These are phyloP conservation scores for Galeopsomyia nigrocyanea DNA, from an alignment of 2,888 invertebrate genomes.

Conservation along the genomic window DNA sequence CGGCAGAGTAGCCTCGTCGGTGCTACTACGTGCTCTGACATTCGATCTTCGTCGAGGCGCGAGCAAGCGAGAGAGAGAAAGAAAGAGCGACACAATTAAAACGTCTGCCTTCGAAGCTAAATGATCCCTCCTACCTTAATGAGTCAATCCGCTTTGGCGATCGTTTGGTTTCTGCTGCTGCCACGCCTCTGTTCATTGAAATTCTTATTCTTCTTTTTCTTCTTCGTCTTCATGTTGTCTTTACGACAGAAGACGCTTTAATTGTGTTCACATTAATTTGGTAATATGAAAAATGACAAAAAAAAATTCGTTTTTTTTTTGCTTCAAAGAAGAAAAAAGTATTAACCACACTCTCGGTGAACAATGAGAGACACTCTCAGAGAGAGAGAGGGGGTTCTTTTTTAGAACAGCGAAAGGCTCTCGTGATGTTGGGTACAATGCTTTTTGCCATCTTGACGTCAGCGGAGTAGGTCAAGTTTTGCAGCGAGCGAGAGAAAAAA, in stretches of 20 bases:
- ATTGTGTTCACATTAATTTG: too few species aligned
- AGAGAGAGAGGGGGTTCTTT: slow-evolving; percentile 12
- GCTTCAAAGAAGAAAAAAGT: too few species aligned
- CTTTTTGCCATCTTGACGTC: slow-evolving; percentile 19
- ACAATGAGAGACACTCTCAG: neutral
- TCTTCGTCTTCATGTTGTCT: too few species aligned
- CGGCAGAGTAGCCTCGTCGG: neutral
- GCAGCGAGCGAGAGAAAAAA: slow-evolving; percentile 1
- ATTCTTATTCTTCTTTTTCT: too few species aligned
- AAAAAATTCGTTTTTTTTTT: too few species aligned
- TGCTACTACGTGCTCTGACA: neutral
- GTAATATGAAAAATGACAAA: too few species aligned
- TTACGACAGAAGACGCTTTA: too few species aligned
- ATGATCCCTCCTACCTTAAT: slow-evolving; percentile 22
- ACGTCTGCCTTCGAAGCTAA: slow-evolving; percentile 16
- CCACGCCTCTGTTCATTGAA: too few species aligned
- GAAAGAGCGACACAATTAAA: slow-evolving; percentile 30
- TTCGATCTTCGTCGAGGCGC: slow-evolving; percentile 13
- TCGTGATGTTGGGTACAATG: slow-evolving; percentile 12
- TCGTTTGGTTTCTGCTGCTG: too few species aligned
- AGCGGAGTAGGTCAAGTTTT: slow-evolving; percentile 39
- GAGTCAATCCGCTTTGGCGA: slow-evolving; percentile 19
- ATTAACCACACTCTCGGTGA: too few species aligned
- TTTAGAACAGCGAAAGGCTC: slow-evolving; percentile 13
- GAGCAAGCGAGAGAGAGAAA: too few species aligned